Percentiles rank a stretch among this genome's conserved stretches.
Evolutionary conservation across 2,797 vertebrate genomes (phyloP).

Genomic region (Rhabdomys pumilio): DNA sequence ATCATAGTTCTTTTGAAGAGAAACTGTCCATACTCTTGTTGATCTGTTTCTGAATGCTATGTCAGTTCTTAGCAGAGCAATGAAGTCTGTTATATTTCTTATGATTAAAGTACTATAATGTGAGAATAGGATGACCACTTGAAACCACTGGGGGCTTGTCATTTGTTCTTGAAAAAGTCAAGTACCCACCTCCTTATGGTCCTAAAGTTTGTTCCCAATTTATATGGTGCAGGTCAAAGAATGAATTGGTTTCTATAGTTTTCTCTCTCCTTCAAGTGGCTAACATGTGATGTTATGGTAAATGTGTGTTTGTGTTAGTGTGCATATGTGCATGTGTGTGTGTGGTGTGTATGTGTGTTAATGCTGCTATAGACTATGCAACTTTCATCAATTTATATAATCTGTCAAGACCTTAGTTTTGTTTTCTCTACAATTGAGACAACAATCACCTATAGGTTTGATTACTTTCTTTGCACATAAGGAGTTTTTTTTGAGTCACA

Average conservation of each 20-base stretch:
- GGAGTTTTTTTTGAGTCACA: neutral
- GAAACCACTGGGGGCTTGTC: neutral
- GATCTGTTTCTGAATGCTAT: neutral
- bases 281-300: neutral
- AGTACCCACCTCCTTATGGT: neutral
- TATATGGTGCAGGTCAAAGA: slow-evolving; percentile 9
- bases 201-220: neutral
- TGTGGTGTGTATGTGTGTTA: neutral
- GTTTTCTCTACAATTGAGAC: slow-evolving; percentile 4
- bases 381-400: neutral
- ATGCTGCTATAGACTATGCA: neutral
- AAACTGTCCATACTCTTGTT: slow-evolving; percentile 15
- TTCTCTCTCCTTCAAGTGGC: neutral
- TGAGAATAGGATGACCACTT: neutral
- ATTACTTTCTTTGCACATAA: neutral
- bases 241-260: neutral
- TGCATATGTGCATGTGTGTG: neutral
- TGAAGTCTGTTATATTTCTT: slow-evolving; percentile 9
- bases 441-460: neutral
- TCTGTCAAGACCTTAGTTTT: neutral
- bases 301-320: neutral
- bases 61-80: slow-evolving; percentile 14
- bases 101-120: neutral
- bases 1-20: slow-evolving; percentile 28
- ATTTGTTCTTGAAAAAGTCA: slow-evolving; percentile 10